These are phyloP conservation scores for Zygogramma bicolorata DNA, from an alignment of 2,888 invertebrate genomes.

Conservation along the genomic window DNA sequence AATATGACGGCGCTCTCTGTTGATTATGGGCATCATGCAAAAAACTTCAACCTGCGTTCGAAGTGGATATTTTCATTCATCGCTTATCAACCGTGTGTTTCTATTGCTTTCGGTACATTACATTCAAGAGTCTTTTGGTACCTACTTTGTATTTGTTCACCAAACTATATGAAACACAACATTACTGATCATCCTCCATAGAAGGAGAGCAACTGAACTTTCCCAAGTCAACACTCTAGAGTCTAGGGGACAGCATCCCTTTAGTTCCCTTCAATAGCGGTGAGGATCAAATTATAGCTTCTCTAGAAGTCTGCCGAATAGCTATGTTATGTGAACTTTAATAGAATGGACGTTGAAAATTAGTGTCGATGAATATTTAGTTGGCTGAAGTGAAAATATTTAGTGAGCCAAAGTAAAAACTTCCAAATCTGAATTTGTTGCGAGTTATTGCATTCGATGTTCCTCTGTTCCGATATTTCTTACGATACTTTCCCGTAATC, in stretches of 20 bases:
- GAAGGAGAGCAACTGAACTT: background rate
- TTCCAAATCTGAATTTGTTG: background rate
- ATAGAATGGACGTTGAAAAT: slow-evolving; percentile 1
- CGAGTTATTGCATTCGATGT: background rate
- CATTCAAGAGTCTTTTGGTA: background rate
- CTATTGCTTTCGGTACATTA: background rate
- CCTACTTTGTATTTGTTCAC: background rate
- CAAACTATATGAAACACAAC: background rate
- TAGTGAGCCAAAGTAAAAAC: background rate
- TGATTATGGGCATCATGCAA: background rate
- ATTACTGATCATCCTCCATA: background rate
- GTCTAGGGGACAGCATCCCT: background rate
- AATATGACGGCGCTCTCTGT: background rate
- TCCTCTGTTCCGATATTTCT: background rate
- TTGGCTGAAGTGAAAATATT: too few relatives aligned
- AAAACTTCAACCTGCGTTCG: background rate
- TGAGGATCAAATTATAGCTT: background rate
- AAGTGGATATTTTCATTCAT: background rate
- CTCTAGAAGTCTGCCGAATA: background rate
- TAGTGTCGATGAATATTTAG: slow-evolving; percentile 1
- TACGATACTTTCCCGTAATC: background rate
- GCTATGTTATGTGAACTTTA: background rate
- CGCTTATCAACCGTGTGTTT: background rate
- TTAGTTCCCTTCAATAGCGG: background rate
- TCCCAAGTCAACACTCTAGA: background rate